phyloP scores from a whole-genome alignment of 2,888 invertebrate species.

The Drosophila anomalata region DNA sequence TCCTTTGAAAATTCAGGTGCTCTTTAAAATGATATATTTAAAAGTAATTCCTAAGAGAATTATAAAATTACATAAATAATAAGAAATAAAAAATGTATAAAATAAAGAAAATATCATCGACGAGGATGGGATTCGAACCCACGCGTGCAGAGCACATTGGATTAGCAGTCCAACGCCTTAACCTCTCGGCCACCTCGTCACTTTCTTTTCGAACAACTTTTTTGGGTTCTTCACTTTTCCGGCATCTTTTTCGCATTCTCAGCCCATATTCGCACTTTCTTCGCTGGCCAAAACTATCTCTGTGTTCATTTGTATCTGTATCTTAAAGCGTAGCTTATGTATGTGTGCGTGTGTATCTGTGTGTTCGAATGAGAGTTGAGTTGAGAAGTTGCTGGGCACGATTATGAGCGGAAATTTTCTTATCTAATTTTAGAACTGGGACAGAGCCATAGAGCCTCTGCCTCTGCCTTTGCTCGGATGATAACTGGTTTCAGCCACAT shows the following conservation, averaged over 20 bases:
- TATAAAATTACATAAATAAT: background rate
- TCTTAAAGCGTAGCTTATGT: background rate
- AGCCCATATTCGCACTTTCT: conserved; percentile 9
- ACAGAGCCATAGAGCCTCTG: conserved; percentile 18
- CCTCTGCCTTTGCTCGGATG: conserved; percentile 12
- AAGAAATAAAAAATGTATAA: background rate
- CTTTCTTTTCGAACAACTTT: conserved; percentile 19
- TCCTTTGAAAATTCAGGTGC: background rate
- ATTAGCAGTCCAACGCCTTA: conserved; percentile 94
- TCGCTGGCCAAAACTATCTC: conserved; percentile 9
- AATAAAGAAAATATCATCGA: conserved; percentile 80
- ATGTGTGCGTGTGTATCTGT: background rate
- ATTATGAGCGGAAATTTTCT: conserved; percentile 38
- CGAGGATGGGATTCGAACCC: conserved; percentile 94
- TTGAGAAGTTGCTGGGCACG: conserved; percentile 4
- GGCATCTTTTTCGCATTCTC: background rate
- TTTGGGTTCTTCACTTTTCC: conserved; percentile 9
- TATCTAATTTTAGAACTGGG: conserved; percentile 43
- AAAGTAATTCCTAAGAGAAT: background rate
- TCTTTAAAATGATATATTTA: background rate
- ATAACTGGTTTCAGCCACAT: conserved; percentile 32
- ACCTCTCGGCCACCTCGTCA: conserved; percentile 93
- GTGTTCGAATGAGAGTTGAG: conserved; percentile 17
- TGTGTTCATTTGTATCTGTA: background rate
- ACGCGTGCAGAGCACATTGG: conserved; percentile 94